Conservation (phyloP, 2,888 invertebrate genomes). For the Syritta pipiens region DNA sequence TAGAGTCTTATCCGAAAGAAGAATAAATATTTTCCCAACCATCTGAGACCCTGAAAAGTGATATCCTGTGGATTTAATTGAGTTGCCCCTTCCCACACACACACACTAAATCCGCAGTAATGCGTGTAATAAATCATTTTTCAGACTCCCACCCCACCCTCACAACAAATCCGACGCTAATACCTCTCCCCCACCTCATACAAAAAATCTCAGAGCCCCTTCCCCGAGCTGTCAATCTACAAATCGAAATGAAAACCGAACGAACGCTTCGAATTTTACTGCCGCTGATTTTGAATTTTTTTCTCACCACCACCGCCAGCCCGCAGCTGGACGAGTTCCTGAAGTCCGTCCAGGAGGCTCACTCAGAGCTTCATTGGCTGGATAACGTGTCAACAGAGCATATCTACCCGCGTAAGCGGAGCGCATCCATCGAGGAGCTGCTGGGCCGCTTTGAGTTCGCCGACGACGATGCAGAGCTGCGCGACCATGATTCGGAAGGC, state of each 20-base stretch:
- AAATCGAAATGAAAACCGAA: slow-evolving; percentile 34
- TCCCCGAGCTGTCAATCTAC: neutral
- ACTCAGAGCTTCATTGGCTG: slow-evolving; percentile 65
- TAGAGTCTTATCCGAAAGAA: neutral
- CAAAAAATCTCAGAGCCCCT: slow-evolving; percentile 22
- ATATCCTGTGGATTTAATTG: slow-evolving; percentile 17
- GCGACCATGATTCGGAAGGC: slow-evolving; percentile 34
- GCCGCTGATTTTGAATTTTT: slow-evolving; percentile 3
- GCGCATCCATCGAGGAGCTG: slow-evolving; percentile 73
- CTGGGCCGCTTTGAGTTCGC: slow-evolving; percentile 70
- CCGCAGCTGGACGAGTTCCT: slow-evolving; percentile 71
- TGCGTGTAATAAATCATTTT: slow-evolving; percentile 40
- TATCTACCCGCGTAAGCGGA: slow-evolving; percentile 67
- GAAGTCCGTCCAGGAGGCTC: slow-evolving; percentile 70
- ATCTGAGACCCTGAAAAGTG: slow-evolving; percentile 11
- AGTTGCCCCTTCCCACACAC: neutral
- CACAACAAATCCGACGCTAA: slow-evolving; percentile 7
- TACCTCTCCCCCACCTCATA: neutral
- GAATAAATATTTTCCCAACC: slow-evolving; percentile 12
- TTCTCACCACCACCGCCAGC: slow-evolving; percentile 15
- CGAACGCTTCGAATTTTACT: slow-evolving; percentile 5
- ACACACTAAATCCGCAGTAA: neutral
- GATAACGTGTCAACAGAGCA: slow-evolving; percentile 41
- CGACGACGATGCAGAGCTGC: slow-evolving; percentile 53
- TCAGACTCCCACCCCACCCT: neutral